Evolutionary conservation across 2,888 invertebrate species (phyloP).

Genomic region (Phaonia tiefii): DNA sequence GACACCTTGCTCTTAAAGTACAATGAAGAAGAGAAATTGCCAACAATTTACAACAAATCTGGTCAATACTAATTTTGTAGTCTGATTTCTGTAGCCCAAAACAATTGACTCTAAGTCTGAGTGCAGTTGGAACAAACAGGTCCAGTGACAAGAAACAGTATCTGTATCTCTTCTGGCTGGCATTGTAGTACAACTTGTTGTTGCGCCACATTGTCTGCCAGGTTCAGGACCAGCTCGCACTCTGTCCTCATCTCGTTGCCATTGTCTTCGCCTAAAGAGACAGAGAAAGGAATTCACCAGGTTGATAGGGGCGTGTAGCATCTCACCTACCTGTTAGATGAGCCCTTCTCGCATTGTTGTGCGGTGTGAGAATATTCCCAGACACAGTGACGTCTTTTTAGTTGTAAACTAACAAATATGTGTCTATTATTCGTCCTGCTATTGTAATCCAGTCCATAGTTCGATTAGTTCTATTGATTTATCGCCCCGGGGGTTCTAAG

Average conservation of each 20-base stretch:
- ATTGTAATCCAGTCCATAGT: constrained; percentile 40
- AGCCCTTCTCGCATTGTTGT: constrained; percentile 20
- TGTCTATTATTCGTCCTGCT: too few relatives aligned
- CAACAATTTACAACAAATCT: constrained; percentile 37
- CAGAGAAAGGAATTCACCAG: constrained; percentile 75
- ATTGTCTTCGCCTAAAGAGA: constrained; percentile 38
- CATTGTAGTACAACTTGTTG: constrained; percentile 60
- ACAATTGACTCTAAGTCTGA: constrained; percentile 62
- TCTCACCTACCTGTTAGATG: constrained; percentile 74
- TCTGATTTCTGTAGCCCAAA: constrained; percentile 21
- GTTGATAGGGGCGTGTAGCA: constrained; percentile 80
- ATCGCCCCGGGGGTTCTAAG: constrained; percentile 53
- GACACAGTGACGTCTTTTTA: constrained; percentile 70
- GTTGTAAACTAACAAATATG: constrained; percentile 47
- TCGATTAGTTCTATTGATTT: constrained; percentile 65
- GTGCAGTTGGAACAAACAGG: background rate
- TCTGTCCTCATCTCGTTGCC: constrained; percentile 6
- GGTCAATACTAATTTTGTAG: constrained; percentile 20
- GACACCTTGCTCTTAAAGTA: constrained; percentile 37
- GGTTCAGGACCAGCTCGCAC: background rate
- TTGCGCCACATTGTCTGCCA: constrained; percentile 58
- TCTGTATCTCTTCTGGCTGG: constrained; percentile 10
- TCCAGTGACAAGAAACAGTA: constrained; percentile 44
- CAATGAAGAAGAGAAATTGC: constrained; percentile 10
- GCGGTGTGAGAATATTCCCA: constrained; percentile 75